These are phyloP conservation scores for Psilanteris sp. DNA, from an alignment of 1,140 invertebrate species.

Conservation along the genomic window DNA sequence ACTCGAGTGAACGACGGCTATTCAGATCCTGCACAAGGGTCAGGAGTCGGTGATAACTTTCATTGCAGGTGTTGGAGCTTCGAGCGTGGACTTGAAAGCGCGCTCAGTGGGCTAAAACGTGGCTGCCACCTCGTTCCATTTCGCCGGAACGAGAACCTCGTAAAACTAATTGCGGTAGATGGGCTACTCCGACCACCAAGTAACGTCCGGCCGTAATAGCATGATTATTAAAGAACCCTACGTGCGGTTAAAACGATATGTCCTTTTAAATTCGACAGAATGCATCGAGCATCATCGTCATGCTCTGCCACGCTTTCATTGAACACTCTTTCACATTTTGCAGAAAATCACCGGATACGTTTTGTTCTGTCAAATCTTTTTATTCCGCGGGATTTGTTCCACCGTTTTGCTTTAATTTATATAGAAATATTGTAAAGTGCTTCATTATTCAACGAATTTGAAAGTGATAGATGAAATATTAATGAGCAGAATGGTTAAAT, in stretches of 20 bases:
- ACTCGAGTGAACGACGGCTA: slow-evolving; percentile 39
- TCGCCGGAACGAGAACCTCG: slow-evolving; percentile 54
- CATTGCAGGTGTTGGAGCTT: slow-evolving; percentile 68
- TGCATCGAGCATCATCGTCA: slow-evolving; percentile 24
- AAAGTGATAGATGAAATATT: too few relatives aligned
- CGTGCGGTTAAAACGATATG: slow-evolving; percentile 47
- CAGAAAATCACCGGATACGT: too few relatives aligned
- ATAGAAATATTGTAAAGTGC: too few relatives aligned
- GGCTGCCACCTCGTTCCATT: slow-evolving; percentile 56
- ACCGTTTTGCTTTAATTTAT: too few relatives aligned
- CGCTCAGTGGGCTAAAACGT: slow-evolving; percentile 44
- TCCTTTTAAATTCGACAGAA: slow-evolving; percentile 47
- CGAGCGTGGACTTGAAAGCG: slow-evolving; percentile 54
- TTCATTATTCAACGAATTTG: too few relatives aligned
- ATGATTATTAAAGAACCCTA: slow-evolving; percentile 64
- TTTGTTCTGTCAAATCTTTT: too few relatives aligned
- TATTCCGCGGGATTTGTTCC: too few relatives aligned
- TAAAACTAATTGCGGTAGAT: slow-evolving; percentile 73
- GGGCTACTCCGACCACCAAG: slow-evolving; percentile 12
- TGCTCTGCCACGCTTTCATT: too few relatives aligned
- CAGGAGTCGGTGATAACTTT: slow-evolving; percentile 65
- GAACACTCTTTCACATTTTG: too few relatives aligned
- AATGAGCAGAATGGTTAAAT: too few relatives aligned
- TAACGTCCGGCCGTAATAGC: slow-evolving; percentile 54
- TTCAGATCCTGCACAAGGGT: slow-evolving; percentile 40